These are phyloP conservation scores for Mechanitis mazaeus DNA, from an alignment of 2,888 invertebrate species.

Conservation along the genomic window DNA sequence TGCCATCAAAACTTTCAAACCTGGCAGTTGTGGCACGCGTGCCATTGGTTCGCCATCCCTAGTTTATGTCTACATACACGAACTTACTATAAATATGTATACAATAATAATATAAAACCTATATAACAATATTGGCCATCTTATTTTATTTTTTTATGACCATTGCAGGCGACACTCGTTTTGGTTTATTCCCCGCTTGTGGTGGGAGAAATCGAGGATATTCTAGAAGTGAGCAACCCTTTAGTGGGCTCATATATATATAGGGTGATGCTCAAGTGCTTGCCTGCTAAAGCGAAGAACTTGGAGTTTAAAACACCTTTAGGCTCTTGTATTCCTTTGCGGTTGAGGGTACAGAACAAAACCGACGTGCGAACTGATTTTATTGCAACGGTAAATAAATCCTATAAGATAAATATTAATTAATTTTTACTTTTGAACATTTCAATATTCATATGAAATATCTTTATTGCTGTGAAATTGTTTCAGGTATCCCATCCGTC, in stretches of 20 bases:
- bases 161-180: slow-evolving; percentile 47
- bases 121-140: too few species aligned
- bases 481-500: slow-evolving; percentile 53
- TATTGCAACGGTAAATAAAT: slow-evolving; percentile 41
- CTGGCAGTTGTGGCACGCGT: too few species aligned
- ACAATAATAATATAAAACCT: too few species aligned
- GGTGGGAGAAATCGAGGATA: slow-evolving; percentile 52
- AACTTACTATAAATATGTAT: too few species aligned
- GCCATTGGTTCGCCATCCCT: too few species aligned
- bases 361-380: slow-evolving; percentile 50
- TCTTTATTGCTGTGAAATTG: background rate
- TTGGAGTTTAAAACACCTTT: slow-evolving; percentile 50
- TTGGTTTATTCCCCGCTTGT: slow-evolving; percentile 62
- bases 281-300: slow-evolving; percentile 61
- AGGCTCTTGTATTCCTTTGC: slow-evolving; percentile 50
- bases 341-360: slow-evolving; percentile 59
- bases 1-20: too few species aligned
- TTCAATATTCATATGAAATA: background rate
- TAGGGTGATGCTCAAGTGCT: slow-evolving; percentile 52
- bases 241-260: slow-evolving; percentile 56
- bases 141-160: background rate
- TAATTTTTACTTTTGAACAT: too few species aligned
- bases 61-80: too few species aligned
- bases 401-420: too few species aligned
- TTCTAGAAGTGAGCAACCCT: slow-evolving; percentile 50